These are phyloP conservation scores for Pinctada fucata DNA, from an alignment of 2,888 invertebrate species.

Conservation along the genomic window DNA sequence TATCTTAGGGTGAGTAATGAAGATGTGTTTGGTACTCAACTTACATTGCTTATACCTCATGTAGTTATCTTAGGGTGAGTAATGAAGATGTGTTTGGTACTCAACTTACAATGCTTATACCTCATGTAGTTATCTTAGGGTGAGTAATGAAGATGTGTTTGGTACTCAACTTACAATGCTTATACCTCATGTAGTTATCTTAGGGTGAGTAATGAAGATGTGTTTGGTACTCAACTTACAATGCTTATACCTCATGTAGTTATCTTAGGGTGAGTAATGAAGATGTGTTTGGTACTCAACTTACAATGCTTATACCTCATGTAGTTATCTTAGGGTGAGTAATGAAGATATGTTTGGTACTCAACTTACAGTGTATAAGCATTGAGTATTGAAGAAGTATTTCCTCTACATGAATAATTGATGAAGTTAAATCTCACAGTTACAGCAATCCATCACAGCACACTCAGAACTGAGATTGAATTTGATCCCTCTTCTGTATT, in stretches of 20 bases:
- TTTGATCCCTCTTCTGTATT: too few relatives aligned
- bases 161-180: slow-evolving; percentile 89
- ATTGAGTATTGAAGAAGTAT: slow-evolving; percentile 82
- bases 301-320: slow-evolving; percentile 94
- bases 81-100: too few relatives aligned
- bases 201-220: slow-evolving; percentile 64
- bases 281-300: too few relatives aligned
- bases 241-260: slow-evolving; percentile 91
- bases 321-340: slow-evolving; percentile 78
- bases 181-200: slow-evolving; percentile 87
- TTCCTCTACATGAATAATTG: too few relatives aligned
- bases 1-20: slow-evolving; percentile 70
- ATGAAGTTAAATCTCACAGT: too few relatives aligned
- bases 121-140: slow-evolving; percentile 82
- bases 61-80: slow-evolving; percentile 78
- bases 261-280: slow-evolving; percentile 70
- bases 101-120: slow-evolving; percentile 95
- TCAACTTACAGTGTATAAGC: slow-evolving; percentile 95
- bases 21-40: too few relatives aligned
- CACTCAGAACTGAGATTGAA: too few relatives aligned
- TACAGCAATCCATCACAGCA: too few relatives aligned
- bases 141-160: too few relatives aligned
- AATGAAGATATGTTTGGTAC: too few relatives aligned
- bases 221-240: too few relatives aligned
- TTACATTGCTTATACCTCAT: slow-evolving; percentile 94